These are phyloP conservation scores for Sebastes ruberrimus DNA, from an alignment of 2,797 vertebrate species.

Conservation along the genomic window DNA sequence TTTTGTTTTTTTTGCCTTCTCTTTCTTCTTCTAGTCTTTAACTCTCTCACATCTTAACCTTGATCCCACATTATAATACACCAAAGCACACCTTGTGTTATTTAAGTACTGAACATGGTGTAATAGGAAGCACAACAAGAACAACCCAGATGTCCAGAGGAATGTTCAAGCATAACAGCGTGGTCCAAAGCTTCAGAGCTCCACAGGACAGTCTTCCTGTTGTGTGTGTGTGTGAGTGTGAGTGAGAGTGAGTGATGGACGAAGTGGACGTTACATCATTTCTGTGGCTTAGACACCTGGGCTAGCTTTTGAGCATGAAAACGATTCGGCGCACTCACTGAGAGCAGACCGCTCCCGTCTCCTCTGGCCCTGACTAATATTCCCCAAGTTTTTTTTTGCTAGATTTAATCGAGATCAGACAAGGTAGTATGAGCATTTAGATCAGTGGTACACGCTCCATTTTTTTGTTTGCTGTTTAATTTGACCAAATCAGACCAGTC, in stretches of 20 bases:
- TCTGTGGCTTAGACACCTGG: conserved; percentile 63
- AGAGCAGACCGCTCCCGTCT: conserved; percentile 37
- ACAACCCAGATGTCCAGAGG: conserved; percentile 50
- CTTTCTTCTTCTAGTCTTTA: background rate
- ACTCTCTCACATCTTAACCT: background rate
- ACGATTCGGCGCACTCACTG: conserved; percentile 21
- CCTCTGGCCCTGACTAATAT: conserved; percentile 51
- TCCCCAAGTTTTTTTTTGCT: conserved; percentile 34
- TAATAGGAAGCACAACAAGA: conserved; percentile 40
- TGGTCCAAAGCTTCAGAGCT: conserved; percentile 24
- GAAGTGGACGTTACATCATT: conserved; percentile 42
- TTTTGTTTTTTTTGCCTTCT: background rate
- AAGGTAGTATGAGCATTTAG: background rate
- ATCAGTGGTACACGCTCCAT: background rate
- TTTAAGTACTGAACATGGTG: conserved; percentile 29
- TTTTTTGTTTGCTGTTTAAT: conserved; percentile 10
- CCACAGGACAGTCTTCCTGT: conserved; percentile 38
- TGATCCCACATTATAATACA: background rate
- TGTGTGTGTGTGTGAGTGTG: conserved; percentile 21
- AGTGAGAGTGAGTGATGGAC: background rate
- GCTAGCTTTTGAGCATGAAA: conserved; percentile 52
- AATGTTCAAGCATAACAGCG: conserved; percentile 59
- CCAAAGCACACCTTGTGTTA: conserved; percentile 14
- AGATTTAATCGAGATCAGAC: conserved; percentile 32
- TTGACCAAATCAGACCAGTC: background rate